Evolutionary conservation across 2,113 vertebrate species (phyloP), one percentile per base, ranked within the genome.

Genomic region (Archilochus colubris): DNA sequence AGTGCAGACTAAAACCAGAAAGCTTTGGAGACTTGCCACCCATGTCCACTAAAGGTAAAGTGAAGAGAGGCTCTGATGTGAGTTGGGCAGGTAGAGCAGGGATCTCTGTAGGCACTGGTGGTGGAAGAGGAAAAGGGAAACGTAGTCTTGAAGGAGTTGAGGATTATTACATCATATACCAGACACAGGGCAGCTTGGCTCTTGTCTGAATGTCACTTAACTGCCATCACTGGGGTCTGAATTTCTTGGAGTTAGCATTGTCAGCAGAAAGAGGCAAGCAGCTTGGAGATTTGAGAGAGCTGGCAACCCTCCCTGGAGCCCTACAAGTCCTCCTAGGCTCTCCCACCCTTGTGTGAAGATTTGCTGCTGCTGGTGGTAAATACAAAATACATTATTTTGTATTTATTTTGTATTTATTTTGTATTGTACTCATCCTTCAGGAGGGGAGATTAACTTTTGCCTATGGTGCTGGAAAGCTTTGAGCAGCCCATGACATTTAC

Each of bases 281-380:
- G 9, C 36, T n/a, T 51, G 31, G 69, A 75, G 31, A 22, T 27
- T 31, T 0, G 7, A 76, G 36, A n/a, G 43, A 36, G 54, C 18
- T 77, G 38, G 44, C 75, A 57, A 16, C 8, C 12, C 7, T 27
- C 9, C 7, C 30, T 54, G 68, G 57, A 64, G 40, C 12, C 5
- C 27, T 58, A 12, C 6, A 2, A 1, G 3, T 31, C 46, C 12
- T 43, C 28, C 46, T 0, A 1, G 17, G 11, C 38, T 90, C 30
- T 58, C 38, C 12, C 9, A 43, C 3, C 12, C 24, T 59, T n/a
- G 5, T n/a, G 31, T 55, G 64, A 23, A n/a, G n/a, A 78, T 84
- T 62, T 75, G 20, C 62, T 84, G 74, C 74, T 91, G 33, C 22
- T 21, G 67, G 13, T 55, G 31, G 14, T 78, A 92, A 86, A 85